Evolutionary conservation across 2,888 invertebrate species (phyloP).

Genomic region (Coenonympha glycerion): DNA sequence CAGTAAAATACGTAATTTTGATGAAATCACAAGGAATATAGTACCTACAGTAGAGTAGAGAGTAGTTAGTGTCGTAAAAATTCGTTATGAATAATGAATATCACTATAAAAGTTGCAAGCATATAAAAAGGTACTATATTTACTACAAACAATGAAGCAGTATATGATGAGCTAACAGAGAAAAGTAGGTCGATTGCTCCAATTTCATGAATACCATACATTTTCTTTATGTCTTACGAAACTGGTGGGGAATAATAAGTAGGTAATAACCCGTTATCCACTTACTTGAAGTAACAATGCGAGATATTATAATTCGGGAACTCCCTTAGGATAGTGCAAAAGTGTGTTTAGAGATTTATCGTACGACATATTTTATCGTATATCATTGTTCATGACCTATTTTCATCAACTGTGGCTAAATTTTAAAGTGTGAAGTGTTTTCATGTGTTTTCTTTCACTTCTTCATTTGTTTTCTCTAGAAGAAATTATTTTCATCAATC

Average conservation of each 20-base stretch:
- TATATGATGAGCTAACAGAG: conserved; percentile 16
- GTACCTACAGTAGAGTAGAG: too few relatives aligned
- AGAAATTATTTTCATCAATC: too few relatives aligned
- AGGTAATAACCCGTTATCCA: conserved; percentile 30
- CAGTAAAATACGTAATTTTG: too few relatives aligned
- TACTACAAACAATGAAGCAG: conserved; percentile 10
- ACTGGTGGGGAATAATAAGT: conserved; percentile 29
- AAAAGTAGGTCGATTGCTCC: conserved; percentile 29
- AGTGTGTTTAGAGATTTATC: neutral
- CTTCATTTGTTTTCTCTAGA: too few relatives aligned
- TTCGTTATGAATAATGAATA: neutral
- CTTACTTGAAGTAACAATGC: conserved; percentile 24
- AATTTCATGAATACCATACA: conserved; percentile 30
- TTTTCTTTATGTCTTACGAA: conserved; percentile 27
- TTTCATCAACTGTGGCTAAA: too few relatives aligned
- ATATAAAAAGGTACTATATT: conserved; percentile 1
- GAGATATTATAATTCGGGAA: conserved; percentile 15
- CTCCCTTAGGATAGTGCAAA: conserved; percentile 5
- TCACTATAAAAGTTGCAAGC: neutral
- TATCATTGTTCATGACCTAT: too few relatives aligned
- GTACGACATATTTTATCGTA: too few relatives aligned
- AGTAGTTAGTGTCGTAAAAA: too few relatives aligned
- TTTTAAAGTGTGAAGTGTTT: too few relatives aligned
- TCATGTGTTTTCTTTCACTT: too few relatives aligned
- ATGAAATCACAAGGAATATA: too few relatives aligned